Conservation (phyloP, 2,888 invertebrate genomes). For the Eledona agricola region DNA sequence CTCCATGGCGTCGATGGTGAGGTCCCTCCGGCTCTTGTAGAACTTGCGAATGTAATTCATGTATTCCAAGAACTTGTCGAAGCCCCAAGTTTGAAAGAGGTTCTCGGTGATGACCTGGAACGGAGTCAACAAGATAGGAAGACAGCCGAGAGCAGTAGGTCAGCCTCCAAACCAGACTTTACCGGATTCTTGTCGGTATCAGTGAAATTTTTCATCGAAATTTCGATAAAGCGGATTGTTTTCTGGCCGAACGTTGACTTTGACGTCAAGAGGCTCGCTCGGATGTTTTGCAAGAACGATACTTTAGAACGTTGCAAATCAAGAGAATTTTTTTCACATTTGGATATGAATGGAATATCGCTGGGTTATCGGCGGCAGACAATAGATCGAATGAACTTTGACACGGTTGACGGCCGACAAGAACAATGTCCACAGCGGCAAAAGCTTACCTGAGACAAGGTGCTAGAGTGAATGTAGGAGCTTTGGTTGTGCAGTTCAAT, state of each 20-base stretch:
- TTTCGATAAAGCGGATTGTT: constrained; percentile 4
- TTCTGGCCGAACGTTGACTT: constrained; percentile 1
- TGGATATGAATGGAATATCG: constrained; percentile 7
- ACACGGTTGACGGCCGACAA: constrained; percentile 3
- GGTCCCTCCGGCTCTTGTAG: constrained; percentile 71
- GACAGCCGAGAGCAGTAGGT: constrained; percentile 11
- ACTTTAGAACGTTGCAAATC: constrained; percentile 14
- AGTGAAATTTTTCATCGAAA: constrained; percentile 2
- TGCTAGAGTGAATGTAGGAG: constrained; percentile 71
- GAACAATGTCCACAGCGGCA: constrained; percentile 11
- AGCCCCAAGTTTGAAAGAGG: constrained; percentile 69
- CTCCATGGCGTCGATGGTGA: constrained; percentile 68
- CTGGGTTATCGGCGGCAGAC: constrained; percentile 22
- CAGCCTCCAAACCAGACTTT: constrained; percentile 31
- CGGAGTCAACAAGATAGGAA: constrained; percentile 12
- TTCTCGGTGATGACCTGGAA: constrained; percentile 68
- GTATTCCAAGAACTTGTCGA: constrained; percentile 69
- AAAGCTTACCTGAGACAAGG: constrained; percentile 70
- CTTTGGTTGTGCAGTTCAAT: constrained; percentile 78
- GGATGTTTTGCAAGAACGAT: constrained; percentile 18
- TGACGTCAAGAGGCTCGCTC: constrained; percentile 16
- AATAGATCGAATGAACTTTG: too few relatives aligned
- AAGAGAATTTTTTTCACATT: constrained; percentile 12
- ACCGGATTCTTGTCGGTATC: constrained; percentile 26
- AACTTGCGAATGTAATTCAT: constrained; percentile 68